Conservation (phyloP, 2,113 vertebrate species). For the Danionella cerebrum region DNA sequence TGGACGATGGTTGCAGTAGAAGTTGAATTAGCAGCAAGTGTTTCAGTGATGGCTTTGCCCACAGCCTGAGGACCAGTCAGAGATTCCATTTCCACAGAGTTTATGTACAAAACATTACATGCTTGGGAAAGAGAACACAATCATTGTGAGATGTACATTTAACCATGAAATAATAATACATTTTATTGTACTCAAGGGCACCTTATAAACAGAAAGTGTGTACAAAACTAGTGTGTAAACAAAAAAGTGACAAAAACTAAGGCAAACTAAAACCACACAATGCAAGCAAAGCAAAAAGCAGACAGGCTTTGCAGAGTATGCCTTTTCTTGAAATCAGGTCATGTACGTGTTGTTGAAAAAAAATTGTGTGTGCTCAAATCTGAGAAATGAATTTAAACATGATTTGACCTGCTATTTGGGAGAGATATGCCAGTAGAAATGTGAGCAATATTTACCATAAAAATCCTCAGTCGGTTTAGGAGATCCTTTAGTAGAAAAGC, state of each 20-base stretch:
- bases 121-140: conserved; percentile 57
- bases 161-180: no score
- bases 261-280: no score
- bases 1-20: conserved; percentile 82
- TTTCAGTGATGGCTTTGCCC: conserved; percentile 84
- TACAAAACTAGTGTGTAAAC: no score
- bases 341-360: no score
- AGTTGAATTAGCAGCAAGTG: conserved; percentile 68
- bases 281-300: no score
- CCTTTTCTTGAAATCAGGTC: no score
- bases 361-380: no score
- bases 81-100: conserved; percentile 97
- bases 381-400: no score
- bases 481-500: conserved; percentile 46
- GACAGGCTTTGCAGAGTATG: no score
- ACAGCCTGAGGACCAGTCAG: conserved; percentile 93
- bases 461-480: conserved; percentile 61
- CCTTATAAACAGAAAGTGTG: no score
- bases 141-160: background rate
- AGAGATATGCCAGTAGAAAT: background rate
- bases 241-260: background rate
- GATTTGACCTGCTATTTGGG: background rate
- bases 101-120: conserved; percentile 90
- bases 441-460: conserved; percentile 67
- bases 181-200: no score